A percentile compares a stretch with the other conserved stretches of the same genome.
Conservation (phyloP, 2,888 invertebrate species). For the Apamea epomidion region DNA sequence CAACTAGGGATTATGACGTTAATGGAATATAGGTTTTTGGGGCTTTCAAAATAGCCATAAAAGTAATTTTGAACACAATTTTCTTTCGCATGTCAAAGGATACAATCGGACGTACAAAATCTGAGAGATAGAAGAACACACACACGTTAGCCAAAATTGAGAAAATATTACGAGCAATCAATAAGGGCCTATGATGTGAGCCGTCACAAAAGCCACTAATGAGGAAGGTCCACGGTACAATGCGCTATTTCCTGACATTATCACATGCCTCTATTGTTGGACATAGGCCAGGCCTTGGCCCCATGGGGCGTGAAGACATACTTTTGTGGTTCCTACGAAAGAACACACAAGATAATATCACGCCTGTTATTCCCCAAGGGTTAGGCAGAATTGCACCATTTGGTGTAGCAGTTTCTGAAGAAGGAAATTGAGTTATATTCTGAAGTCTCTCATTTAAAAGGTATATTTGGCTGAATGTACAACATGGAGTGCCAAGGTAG, state of each 20-base stretch:
- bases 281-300: constrained; percentile 26
- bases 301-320: constrained; percentile 24
- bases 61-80: neutral
- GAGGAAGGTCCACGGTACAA: constrained; percentile 53
- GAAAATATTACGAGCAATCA: constrained; percentile 44
- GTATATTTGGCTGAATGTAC: neutral
- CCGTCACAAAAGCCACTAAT: constrained; percentile 57
- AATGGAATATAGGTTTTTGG: neutral
- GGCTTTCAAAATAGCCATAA: neutral
- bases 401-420: neutral
- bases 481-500: constrained; percentile 1
- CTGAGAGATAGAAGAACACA: neutral
- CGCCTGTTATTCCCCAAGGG: neutral
- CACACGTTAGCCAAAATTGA: constrained; percentile 15
- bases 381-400: neutral
- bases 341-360: neutral
- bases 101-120: constrained; percentile 14
- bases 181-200: constrained; percentile 34
- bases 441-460: neutral
- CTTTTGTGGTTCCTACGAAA: neutral
- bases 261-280: constrained; percentile 45
- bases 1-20: no score
- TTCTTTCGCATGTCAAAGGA: neutral
- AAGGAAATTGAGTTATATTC: neutral
- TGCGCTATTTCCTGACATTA: constrained; percentile 59